Base-by-base conservation (phyloP, 2,113 vertebrate genomes). In the Pseudois nayaur region DNA sequence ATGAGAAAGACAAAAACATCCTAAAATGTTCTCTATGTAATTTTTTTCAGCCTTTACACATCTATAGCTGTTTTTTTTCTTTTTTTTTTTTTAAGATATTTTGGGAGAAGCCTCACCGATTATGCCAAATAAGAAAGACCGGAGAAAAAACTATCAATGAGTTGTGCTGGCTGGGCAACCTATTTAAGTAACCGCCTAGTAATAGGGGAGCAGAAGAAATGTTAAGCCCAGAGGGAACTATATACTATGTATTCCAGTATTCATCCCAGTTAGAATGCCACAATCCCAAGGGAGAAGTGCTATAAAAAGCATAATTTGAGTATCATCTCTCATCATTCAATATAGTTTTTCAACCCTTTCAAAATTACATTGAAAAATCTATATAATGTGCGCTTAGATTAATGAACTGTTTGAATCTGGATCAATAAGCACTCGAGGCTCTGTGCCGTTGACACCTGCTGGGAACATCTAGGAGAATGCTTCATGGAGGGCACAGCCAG, bases 361-460 rank as follows among this genome's bases (percentile, higher is more conserved):
- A 98, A 98, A 99, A 99, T 97, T 98, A 98, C 98, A 99, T 98
- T 98, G 99, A 98, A 99, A 99, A 99, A 99, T 99, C 99, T 97
- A 99, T 99, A 99, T 99, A 99, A 99, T 98, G 98, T 99, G 98
- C 98, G 98, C 98, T 99, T 99, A 99, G 99, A 99, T 99, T 99
- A 99, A 99, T 99, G 99, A 99, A 99, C 98, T 99, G 98, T 99
- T 99, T 99, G 99, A 99, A 98, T 98, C 95, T 87, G 96, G 98
- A 99, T 99, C 99, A 98, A 99, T 99, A 99, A 92, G 6, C 98
- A 98, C 99, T 99, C 97, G 95, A 98, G 98, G 98, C 98, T 96
- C 96, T 98, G 98, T 98, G 99, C 98, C 96, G 96, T 99, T 98
- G 99, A 99, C 99, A 99, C 99, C 98, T 98, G 98, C 98, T 99